Evolutionary conservation across 30 jellyfish, hydroid and myxozoan genomes (phyloP), one percentile per base, ranked within the genome.

Genomic region (Calvadosia cruxmelitensis): DNA sequence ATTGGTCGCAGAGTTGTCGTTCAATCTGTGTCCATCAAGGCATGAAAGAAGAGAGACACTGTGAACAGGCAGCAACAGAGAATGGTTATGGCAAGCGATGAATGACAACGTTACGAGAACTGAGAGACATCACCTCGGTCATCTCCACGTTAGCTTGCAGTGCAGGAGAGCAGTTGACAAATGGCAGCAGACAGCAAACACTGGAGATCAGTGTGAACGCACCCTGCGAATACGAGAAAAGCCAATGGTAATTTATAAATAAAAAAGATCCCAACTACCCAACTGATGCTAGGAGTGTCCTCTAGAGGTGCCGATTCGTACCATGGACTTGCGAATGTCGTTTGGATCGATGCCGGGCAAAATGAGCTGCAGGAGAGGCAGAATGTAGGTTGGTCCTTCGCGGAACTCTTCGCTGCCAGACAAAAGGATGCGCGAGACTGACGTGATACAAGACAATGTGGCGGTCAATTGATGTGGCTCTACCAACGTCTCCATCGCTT

Each of bases 391-490:
- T 23, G 93, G 96, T 23, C 94, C 96, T 2, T 66, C 81, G 1
- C 92, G 95, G 71, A 83, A 83, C 33, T 51, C 66, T 24, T 79
- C 86, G 3, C 78, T 77, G 3, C 93, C 91, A 2, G 92, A 35
- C 3, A 79, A 82, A 25, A 86, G 76, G 1, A 81, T 51, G 25
- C 96, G 57, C 3, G 85, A 78, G 12, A 86, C 87, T 15, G 94
- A 74, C 62, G 96, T 79, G 63, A 86, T 66, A 64, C 96, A 86
- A 25, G 85, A 67, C 73, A 86, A 48, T n/a, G 96, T 80, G 28
- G 96, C 93, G 20, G 73, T 82, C 15, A 86, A 92, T 70, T 86
- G 96, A 68, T 86, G 96, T 1, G 96, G 96, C 63, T 86, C 96
- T 1, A 86, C 77, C 29, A 86, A 69, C 15, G 96, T 79, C 27